These are phyloP conservation scores for Drosophila bocqueti DNA, from an alignment of 1,140 invertebrate genomes.

Conservation along the genomic window DNA sequence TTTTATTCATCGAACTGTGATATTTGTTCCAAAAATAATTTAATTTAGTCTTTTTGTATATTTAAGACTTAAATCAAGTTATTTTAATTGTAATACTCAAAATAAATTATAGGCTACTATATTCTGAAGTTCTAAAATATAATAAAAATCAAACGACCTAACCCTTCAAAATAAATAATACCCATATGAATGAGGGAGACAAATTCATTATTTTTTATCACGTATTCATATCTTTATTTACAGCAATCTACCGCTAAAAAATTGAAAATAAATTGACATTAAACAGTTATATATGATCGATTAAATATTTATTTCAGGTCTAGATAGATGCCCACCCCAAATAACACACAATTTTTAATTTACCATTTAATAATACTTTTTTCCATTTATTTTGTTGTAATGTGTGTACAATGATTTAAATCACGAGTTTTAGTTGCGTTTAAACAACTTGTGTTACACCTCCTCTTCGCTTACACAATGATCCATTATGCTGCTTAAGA, in stretches of 20 bases:
- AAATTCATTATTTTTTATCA: too few species aligned
- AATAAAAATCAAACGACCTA: too few species aligned
- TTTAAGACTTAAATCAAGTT: not conserved
- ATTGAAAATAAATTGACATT: not conserved
- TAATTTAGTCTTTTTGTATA: not conserved
- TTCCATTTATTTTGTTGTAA: slow-evolving; percentile 75
- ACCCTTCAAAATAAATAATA: too few species aligned
- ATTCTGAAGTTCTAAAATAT: too few species aligned
- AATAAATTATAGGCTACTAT: too few species aligned
- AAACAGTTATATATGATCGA: not conserved
- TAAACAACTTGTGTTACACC: slow-evolving; percentile 58
- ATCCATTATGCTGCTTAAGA: slow-evolving; percentile 42
- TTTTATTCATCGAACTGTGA: not conserved
- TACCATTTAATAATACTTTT: slow-evolving; percentile 82
- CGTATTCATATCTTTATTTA: too few species aligned
- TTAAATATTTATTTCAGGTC: not conserved
- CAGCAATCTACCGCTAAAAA: too few species aligned
- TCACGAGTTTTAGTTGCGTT: slow-evolving; percentile 73
- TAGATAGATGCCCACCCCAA: not conserved
- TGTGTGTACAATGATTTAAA: slow-evolving; percentile 79
- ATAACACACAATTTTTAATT: slow-evolving; percentile 8
- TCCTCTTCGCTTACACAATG: slow-evolving; percentile 53
- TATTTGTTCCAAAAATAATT: not conserved
- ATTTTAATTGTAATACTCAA: too few species aligned
- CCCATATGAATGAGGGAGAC: too few species aligned